These are phyloP conservation scores for Amblyjoppa proteus DNA, from an alignment of 2,888 invertebrate species.

Conservation along the genomic window DNA sequence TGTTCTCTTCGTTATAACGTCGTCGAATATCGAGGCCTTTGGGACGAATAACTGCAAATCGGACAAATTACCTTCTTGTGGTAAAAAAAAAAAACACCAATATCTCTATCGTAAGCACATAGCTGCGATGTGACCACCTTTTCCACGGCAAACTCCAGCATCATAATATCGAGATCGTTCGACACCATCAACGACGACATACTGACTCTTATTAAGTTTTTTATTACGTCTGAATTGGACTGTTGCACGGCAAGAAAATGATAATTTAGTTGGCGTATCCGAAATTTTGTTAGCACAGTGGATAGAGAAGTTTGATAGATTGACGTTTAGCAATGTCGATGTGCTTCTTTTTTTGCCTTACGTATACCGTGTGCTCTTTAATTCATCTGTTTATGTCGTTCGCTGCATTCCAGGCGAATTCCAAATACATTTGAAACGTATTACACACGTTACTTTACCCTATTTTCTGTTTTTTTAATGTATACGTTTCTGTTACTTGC, in stretches of 20 bases:
- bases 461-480: too few relatives aligned
- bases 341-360: constrained; percentile 36
- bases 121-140: constrained; percentile 71
- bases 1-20: constrained; percentile 76
- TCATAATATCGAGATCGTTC: constrained; percentile 77
- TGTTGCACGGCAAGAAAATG: constrained; percentile 25
- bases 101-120: neutral
- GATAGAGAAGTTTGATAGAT: neutral
- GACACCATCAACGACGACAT: constrained; percentile 80
- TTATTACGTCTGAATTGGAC: neutral
- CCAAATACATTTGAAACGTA: too few relatives aligned
- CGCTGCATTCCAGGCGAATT: neutral
- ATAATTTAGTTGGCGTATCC: constrained; percentile 29
- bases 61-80: neutral
- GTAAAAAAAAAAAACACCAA: too few relatives aligned
- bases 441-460: too few relatives aligned
- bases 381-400: neutral
- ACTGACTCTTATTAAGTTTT: constrained; percentile 30
- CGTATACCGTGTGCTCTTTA: neutral
- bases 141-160: constrained; percentile 79
- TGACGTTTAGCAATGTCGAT: constrained; percentile 37
- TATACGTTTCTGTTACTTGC: too few relatives aligned
- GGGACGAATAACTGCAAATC: constrained; percentile 76
- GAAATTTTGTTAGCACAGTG: constrained; percentile 47
- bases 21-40: constrained; percentile 74